Evolutionary conservation across 2,888 invertebrate genomes (phyloP).

Genomic region (Cremastinae sp.): DNA sequence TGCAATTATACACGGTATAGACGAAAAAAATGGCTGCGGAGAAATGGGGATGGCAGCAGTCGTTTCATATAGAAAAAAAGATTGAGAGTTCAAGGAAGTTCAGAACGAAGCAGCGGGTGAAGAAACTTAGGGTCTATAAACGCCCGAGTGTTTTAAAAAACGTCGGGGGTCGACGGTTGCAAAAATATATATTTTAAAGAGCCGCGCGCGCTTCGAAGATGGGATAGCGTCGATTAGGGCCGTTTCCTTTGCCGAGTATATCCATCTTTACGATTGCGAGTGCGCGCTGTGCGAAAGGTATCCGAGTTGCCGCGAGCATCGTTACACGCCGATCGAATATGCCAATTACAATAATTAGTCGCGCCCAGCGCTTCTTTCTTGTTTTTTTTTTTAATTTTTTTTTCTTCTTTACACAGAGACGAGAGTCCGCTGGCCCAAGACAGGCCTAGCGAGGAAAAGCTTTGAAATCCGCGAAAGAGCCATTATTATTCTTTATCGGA

Average conservation of each 20-base stretch:
- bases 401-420: too few relatives aligned
- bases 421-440: too few relatives aligned
- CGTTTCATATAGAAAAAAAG: too few relatives aligned
- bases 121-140: too few relatives aligned
- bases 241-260: conserved; percentile 38
- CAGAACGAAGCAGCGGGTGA: too few relatives aligned
- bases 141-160: too few relatives aligned
- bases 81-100: too few relatives aligned
- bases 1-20: too few relatives aligned
- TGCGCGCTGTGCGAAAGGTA: not conserved
- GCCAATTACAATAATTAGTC: conserved; percentile 64
- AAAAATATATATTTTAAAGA: conserved; percentile 53
- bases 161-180: too few relatives aligned
- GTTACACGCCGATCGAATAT: conserved; percentile 40
- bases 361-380: conserved; percentile 57
- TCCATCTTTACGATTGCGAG: conserved; percentile 40
- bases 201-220: conserved; percentile 59
- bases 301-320: conserved; percentile 48
- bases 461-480: conserved; percentile 30
- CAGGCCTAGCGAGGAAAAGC: too few relatives aligned
- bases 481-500: conserved; percentile 57
- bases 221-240: conserved; percentile 64
- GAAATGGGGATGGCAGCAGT: too few relatives aligned
- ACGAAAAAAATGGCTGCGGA: too few relatives aligned
- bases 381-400: conserved; percentile 45